Percentiles rank a stretch among this genome's conserved stretches.
Evolutionary conservation across 2,113 vertebrate genomes (phyloP).

Genomic region (Procavia capensis): DNA sequence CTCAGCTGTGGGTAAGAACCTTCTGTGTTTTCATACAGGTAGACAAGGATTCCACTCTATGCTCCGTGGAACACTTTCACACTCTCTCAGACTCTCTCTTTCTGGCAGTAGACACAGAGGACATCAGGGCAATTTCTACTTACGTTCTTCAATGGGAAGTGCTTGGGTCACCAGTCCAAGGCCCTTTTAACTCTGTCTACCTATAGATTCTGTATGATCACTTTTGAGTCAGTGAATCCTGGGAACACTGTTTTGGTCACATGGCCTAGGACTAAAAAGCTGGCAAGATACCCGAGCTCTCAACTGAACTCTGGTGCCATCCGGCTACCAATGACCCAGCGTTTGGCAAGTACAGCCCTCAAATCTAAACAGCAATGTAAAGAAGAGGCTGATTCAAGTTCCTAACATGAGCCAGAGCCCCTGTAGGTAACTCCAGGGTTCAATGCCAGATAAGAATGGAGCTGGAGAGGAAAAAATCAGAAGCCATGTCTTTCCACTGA

Average conservation of each 20-base stretch:
- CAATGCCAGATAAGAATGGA: background rate
- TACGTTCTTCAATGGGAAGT: background rate
- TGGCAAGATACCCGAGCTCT: background rate
- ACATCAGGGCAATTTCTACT: background rate
- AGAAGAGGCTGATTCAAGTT: background rate
- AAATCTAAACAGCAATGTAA: background rate
- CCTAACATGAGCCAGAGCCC: background rate
- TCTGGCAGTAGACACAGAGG: background rate
- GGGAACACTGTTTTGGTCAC: background rate
- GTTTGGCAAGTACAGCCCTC: background rate
- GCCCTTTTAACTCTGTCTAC: background rate
- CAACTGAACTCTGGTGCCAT: background rate
- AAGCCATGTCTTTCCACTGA: background rate
- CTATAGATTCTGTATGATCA: background rate
- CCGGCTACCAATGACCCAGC: background rate
- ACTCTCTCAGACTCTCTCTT: background rate
- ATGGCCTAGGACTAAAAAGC: background rate
- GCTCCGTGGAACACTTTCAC: too few species aligned
- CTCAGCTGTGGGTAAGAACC: background rate
- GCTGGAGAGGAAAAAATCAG: background rate
- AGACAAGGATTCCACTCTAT: background rate
- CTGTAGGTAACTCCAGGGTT: background rate
- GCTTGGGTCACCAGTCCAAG: background rate
- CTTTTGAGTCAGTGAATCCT: rapidly evolving
- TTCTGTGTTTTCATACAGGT: background rate